Base-by-base conservation (phyloP, 1,140 invertebrate genomes). In the Protaetia brevitarsis region DNA sequence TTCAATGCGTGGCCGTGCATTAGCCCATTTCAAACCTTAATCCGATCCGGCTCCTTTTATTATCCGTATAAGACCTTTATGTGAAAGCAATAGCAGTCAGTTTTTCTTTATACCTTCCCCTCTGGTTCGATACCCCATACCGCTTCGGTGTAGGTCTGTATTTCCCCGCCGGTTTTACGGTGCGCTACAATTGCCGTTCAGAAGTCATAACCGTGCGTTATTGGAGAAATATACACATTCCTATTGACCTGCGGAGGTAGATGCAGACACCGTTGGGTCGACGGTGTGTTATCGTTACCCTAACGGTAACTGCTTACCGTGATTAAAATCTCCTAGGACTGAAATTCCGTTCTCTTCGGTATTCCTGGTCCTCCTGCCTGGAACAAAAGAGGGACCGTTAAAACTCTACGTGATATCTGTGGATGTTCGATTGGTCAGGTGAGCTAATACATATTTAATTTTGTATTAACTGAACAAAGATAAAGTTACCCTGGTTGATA, bases 301-400 rank as follows among this genome's bases (percentile, higher is more conserved):
- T 51, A 23, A 51, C 41, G 41, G 41, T 51, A 72, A 69, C 56
- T 66, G 75, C 76, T 74, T 74, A 77, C 76, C 75, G 64, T 76
- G 75, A 74, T 76, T 76, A 76, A 75, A 76, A 68, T 76, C 75
- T 62, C 71, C 74, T 31, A 76, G 69, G 63, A 73, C 73, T 67
- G 76, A 73, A 71, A 77, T 76, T 31, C 73, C 73, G 65, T 76
- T 77, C 34, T 75, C 72, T 70, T 77, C 75, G 34, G 72, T 71
- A 70, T 76, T 77, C 28, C 76, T 29, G 36, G 64, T 66, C 41
- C 69, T 65, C 67, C 70, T 66, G 23, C 67, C 70, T 73, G 69
- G 36, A 71, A 71, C 56, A 73, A 58, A 58, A 60, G 41, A 51
- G 21, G 26, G 41, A 51, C 11, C 41, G 41, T 51, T 51, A 51